Base-by-base conservation (phyloP, 2,888 invertebrate species). In the Pterostichus madidus region DNA sequence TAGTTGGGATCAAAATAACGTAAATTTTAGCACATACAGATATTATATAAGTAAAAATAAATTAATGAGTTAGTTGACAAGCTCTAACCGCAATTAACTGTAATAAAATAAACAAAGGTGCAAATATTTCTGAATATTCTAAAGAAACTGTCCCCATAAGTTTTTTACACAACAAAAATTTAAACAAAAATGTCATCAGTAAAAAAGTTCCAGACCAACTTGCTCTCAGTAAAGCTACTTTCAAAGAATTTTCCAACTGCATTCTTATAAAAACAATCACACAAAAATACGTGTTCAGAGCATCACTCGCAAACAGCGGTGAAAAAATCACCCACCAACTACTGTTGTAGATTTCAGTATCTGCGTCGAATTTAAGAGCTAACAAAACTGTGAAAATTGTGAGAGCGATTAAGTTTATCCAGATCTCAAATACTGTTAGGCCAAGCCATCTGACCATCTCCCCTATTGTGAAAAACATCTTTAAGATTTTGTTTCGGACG, bases 381-480 rank as follows among this genome's bases (percentile, higher is more conserved):
- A 98, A 90, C 68, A 98, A 90, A 81, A 98, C 92, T 8, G 97
- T 95, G 87, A 98, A 98, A 84, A 97, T 92, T 49, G 96, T 92
- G 80, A 98, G 90, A 2, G 96, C 94, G 80, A 97, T 92, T 64
- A 98, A 91, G 89, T 98, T 97, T 84, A 98, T 93, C 94, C 97
- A 96, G 89, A 99, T 96, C 91, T 99, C 99, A 90, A 99, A 98
- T 83, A 97, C 94, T 15, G 99, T 98, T 77, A 99, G 92, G 85
- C 98, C 98, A 80, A 98, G 92, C 99, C 98, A 99, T 85, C 95
- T 94, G 73, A 97, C 96, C 83, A 99, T 92, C 90, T 99, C 98
- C 85, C 95, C 94, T 80, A 98, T 90, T 75, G 96, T 96, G 90
- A 97, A 96, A 89, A 97, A 96, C 96, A 97, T 97, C 88, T 83